A percentile compares a stretch with the other conserved stretches of the same genome.
phyloP scores from a whole-genome alignment of 2,888 invertebrate species.

The Dryocosmus kuriphilus region DNA sequence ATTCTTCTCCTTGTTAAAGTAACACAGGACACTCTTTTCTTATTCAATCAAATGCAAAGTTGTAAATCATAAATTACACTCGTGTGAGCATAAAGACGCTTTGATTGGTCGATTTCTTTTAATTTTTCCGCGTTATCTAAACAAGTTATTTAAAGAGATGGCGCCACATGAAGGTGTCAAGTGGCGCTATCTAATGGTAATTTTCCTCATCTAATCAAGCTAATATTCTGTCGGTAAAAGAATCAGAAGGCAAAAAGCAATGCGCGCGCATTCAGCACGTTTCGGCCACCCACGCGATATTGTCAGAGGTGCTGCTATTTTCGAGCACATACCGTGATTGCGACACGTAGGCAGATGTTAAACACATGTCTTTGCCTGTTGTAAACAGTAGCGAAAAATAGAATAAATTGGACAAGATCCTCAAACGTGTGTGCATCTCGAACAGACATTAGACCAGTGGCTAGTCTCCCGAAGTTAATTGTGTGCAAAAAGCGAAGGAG shows the following conservation, averaged over 20 bases:
- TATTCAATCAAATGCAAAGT: neutral
- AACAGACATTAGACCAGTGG: conserved; percentile 22
- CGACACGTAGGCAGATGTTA: conserved; percentile 45
- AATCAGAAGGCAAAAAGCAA: neutral
- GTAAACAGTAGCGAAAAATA: conserved; percentile 42
- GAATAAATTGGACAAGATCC: conserved; percentile 34
- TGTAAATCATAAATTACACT: neutral
- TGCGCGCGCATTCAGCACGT: conserved; percentile 33
- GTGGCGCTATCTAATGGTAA: conserved; percentile 17
- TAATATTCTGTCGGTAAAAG: conserved; percentile 40
- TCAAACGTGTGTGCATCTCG: conserved; percentile 29
- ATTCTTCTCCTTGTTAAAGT: neutral
- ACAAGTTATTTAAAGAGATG: conserved; percentile 8
- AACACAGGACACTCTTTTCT: neutral
- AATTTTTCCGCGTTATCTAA: neutral
- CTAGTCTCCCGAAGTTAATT: conserved; percentile 2
- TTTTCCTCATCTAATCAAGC: neutral
- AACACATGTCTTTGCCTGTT: conserved; percentile 44
- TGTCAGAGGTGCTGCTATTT: conserved; percentile 44
- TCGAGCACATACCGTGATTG: conserved; percentile 42
- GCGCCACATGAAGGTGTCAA: neutral
- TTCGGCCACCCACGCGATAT: conserved; percentile 40
- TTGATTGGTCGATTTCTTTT: neutral
- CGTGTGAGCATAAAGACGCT: neutral
- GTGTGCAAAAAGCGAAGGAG: conserved; percentile 14